phyloP scores from a whole-genome alignment of 2,797 vertebrate genomes.

The Hapalemur alaotrensis region DNA sequence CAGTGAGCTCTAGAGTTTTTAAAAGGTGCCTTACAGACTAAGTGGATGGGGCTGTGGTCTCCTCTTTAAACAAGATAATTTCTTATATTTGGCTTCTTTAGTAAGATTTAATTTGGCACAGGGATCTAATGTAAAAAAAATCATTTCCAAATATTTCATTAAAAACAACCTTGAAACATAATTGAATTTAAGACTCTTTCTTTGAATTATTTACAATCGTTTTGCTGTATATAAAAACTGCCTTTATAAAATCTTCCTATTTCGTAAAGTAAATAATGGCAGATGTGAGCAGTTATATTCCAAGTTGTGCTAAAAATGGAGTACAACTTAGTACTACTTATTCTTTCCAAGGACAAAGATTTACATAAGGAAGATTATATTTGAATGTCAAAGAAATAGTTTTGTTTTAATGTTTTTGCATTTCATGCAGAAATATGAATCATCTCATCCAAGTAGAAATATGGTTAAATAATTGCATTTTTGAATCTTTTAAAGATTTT shows the following conservation, averaged over 20 bases:
- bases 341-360: neutral
- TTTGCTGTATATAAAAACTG: neutral
- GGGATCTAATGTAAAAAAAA: neutral
- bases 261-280: neutral
- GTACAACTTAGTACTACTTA: neutral
- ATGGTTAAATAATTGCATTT: neutral
- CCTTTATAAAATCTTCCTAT: neutral
- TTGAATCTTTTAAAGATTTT: neutral
- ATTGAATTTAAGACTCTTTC: neutral
- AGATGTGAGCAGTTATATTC: neutral
- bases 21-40: neutral
- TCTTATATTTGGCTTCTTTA: neutral
- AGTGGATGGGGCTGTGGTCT: neutral
- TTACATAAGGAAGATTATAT: neutral
- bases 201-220: neutral
- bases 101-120: neutral
- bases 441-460: neutral
- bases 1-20: neutral
- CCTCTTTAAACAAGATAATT: neutral
- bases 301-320: neutral
- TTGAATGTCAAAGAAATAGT: neutral
- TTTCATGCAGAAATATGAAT: neutral
- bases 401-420: neutral
- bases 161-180: neutral
- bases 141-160: neutral